Evolutionary conservation across 2,797 vertebrate species (phyloP).

Genomic region (Siniperca obscura): DNA sequence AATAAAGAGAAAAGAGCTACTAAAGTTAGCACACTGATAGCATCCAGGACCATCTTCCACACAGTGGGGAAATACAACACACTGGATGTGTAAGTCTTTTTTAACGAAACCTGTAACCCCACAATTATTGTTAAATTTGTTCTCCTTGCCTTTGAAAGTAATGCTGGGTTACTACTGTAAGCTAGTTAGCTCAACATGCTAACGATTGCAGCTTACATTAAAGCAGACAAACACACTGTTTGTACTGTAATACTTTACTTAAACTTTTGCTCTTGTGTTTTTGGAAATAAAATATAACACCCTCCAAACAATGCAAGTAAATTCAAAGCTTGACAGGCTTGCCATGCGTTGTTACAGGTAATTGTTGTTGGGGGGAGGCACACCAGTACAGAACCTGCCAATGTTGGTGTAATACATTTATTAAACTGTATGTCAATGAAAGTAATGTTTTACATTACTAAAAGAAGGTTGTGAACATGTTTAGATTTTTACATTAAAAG

Average conservation of each 20-base stretch:
- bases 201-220: not conserved
- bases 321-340: not conserved
- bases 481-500: conserved; percentile 31
- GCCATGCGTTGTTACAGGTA: not conserved
- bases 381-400: not conserved
- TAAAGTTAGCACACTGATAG: not conserved
- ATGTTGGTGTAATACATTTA: not conserved
- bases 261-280: not conserved
- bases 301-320: not conserved
- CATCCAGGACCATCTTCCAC: not conserved
- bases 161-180: not conserved
- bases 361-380: not conserved
- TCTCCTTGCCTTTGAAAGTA: not conserved
- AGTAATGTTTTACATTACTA: not conserved
- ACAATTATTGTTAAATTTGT: not conserved
- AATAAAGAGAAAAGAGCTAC: not conserved
- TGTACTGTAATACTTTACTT: not conserved
- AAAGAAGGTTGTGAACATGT: not conserved
- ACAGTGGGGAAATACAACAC: not conserved
- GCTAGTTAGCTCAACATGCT: not conserved
- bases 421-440: conserved; percentile 5
- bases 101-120: not conserved
- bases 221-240: not conserved
- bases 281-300: not conserved
- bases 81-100: not conserved